Base-by-base conservation (phyloP, 2,888 invertebrate genomes). In the Acronicta psi region DNA sequence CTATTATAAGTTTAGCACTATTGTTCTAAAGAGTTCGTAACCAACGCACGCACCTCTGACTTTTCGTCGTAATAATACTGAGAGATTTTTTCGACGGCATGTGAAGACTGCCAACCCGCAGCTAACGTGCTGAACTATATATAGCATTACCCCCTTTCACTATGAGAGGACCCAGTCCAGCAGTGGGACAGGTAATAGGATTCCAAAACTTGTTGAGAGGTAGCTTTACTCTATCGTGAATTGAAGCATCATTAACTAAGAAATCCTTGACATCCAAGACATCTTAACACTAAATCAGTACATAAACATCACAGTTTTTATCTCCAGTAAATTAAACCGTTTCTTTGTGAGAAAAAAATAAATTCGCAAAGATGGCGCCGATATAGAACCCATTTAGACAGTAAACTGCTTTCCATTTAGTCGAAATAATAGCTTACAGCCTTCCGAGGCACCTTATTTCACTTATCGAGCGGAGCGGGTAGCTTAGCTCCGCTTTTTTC, bases 351-450 rank as follows among this genome's bases (percentile, higher is more conserved):
- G 69, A 45, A 64, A 74, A 66, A 59, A 69, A 68, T 61, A 71
- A 58, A 75, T 71, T 71, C 47, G 10, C 62, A 42, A 60, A 74
- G 77, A 82, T 81, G 71, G 70, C 37, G 41, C 51, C 75, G 80
- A 82, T 79, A 81, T 68, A 58, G 69, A 76, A 69, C 45, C 77
- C 77, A 76, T 82, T 81, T 79, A 77, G 43, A 59, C 62, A 62
- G 68, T 55, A 65, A 76, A 69, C 79, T 76, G 77, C 73, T 79
- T 77, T 76, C 79, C 79, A 79, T 82, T 80, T 81, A 80, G 69
- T 71, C 70, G 71, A 75, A 80, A 83, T 83, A 79, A 82, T 82
- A 77, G 77, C 69, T 61, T 58, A 63, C 49, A 59, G 76, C 57
- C 56, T 72, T 57, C 47, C 49, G 46, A 59, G 58, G 63, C 66